phyloP scores from a whole-genome alignment of 2,113 vertebrate species.

The Lonchura striata region DNA sequence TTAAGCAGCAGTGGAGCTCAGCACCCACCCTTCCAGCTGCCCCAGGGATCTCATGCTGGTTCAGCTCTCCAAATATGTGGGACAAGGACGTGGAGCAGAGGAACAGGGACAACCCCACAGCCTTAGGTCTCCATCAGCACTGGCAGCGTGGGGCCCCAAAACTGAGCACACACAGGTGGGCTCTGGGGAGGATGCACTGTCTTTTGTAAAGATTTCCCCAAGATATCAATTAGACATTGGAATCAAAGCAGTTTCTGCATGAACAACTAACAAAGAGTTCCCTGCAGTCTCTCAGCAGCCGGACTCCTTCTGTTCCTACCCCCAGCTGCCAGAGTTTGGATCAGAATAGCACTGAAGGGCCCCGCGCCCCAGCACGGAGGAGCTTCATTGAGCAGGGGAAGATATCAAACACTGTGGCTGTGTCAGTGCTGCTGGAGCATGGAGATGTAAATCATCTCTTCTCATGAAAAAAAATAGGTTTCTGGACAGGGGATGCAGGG shows the following conservation, averaged over 20 bases:
- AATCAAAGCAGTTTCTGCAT: conserved; percentile 40
- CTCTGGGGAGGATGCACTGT: neutral
- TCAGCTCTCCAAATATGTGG: neutral
- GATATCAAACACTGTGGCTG: neutral
- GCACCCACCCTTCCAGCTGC: neutral
- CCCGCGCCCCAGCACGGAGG: neutral
- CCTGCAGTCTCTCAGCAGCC: neutral
- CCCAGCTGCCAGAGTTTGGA: neutral
- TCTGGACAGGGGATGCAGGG: neutral
- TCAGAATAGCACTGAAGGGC: neutral
- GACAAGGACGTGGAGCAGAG: rapidly evolving
- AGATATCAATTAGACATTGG: conserved; percentile 31
- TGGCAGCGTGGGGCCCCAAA: neutral
- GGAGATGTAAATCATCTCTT: conserved; percentile 34
- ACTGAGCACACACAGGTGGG: neutral
- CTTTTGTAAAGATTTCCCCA: neutral
- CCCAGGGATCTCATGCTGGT: neutral
- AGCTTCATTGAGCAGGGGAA: neutral
- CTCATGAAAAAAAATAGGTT: neutral
- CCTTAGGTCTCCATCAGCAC: neutral
- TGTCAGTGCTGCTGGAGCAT: neutral
- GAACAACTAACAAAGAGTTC: conserved; percentile 5
- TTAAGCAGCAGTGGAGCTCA: neutral
- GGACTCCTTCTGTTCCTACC: neutral
- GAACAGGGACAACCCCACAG: neutral